Base-by-base conservation (phyloP, 1,140 invertebrate species). In the Anagrus nilaparvatae region DNA sequence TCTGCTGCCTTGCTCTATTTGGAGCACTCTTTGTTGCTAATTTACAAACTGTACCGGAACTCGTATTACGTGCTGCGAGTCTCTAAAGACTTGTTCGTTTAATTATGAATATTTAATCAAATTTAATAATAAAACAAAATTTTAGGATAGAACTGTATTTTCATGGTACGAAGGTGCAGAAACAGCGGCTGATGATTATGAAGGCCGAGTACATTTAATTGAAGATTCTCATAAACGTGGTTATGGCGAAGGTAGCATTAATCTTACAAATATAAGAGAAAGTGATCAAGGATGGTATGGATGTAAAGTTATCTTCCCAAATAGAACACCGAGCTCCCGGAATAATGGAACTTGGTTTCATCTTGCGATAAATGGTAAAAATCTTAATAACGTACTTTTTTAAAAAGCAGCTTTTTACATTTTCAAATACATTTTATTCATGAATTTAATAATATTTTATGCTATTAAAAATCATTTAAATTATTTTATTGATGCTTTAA, bases 241-340 rank as follows among this genome's bases (percentile, higher is more conserved):
- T 3, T 78, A 74, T 34, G 86, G 86, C 39, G 73, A 76, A 48
- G 88, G 87, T 25, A 87, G 87, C 48, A 78, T 92, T 52, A 93
- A 93, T 65, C 68, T 94, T 36, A 90, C 86, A n/a, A 78, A 82
- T 33, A 87, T 95, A 49, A 73, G 83, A 43, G 87, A 92, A 59
- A 78, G 81, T 25, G 90, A 95, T 65, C 79, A 83, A 50, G 91
- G 90, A 37, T 89, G 87, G 79, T 96, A 91, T 65, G 85, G 91
- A 64, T 96, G 91, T 63, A 77, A 77, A 54, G 79, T 94, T 10
- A 77, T 82, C 48, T 92, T 92, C 61, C 84, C 91, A 20, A 91
- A 92, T 60, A 76, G 89, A 44, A 81, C 83, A 23, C 88, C 87
- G 4, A 79, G 74, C 50, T 77, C 78, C 4, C 71, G 82, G 25